Conservation (phyloP, 2,113 vertebrate genomes). For the Aphyosemion australe region DNA sequence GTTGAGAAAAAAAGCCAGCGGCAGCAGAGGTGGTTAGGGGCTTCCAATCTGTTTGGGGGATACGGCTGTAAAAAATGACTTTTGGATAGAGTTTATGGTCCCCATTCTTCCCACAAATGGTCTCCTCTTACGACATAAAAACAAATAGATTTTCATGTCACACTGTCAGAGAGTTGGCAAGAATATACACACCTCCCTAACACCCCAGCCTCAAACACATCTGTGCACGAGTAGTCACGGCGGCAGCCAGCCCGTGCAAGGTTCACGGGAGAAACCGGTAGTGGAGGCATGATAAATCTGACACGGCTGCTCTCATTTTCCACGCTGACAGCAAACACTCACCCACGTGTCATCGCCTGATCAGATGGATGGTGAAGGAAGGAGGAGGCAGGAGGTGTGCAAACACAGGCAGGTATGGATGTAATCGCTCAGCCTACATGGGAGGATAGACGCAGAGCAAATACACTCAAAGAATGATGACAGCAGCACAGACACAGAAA, state of each 20-base stretch:
- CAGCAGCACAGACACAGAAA: not conserved
- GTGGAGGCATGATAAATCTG: conserved; percentile 60
- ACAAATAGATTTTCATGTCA: conserved; percentile 76
- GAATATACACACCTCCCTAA: conserved; percentile 28
- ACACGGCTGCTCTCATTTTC: conserved; percentile 50
- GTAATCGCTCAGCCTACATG: conserved; percentile 4
- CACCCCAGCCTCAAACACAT: conserved; percentile 40
- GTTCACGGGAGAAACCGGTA: conserved; percentile 17
- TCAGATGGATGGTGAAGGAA: conserved; percentile 32
- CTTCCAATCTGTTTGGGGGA: conserved; percentile 47
- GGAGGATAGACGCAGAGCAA: not conserved
- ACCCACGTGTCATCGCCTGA: conserved; percentile 38
- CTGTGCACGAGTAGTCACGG: conserved; percentile 37
- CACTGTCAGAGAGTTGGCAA: conserved; percentile 53
- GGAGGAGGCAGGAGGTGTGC: conserved; percentile 2
- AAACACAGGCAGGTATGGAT: conserved; percentile 16
- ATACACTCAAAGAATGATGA: conserved; percentile 2
- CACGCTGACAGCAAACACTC: conserved; percentile 56
- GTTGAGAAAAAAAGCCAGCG: conserved; percentile 5
- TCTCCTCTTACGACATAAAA: conserved; percentile 39
- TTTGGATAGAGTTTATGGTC: conserved; percentile 56
- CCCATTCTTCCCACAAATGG: conserved; percentile 23
- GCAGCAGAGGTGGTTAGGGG: conserved; percentile 1
- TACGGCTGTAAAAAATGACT: conserved; percentile 52
- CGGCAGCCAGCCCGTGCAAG: not conserved